Base-by-base conservation (phyloP, 2,113 vertebrate species). In the Ploceus nigricollis region DNA sequence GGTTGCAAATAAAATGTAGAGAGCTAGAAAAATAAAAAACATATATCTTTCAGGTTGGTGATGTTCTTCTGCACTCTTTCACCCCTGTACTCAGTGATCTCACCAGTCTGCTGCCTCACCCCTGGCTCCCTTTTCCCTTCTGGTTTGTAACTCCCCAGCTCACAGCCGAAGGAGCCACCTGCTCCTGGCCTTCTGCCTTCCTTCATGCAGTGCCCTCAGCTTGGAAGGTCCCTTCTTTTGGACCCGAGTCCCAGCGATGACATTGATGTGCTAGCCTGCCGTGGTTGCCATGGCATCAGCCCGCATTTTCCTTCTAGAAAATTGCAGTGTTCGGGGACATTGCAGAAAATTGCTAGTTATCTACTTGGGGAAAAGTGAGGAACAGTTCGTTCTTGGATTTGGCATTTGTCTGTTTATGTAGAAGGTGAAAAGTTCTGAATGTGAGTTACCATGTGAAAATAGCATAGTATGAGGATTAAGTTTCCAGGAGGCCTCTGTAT, bases 281-380 rank as follows among this genome's bases (percentile, higher is more conserved):
- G 4, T 25, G 69, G 91, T 90, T 95, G 78, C 91, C 73, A 73
- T 97, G 93, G 87, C 73, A 85, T 28, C 73, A 45, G 71, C 47
- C 87, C 24, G 9, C 94, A 54, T 91, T 96, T 90, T 90, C 64
- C 78, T 44, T 90, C 65, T 25, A 79, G 81, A 93, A 95, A 94
- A 96, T 87, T 96, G 94, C 90, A 88, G 81, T 64, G 78, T 91
- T 93, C 87, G 4, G 89, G 89, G 84, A 91, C 87, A 66, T 56
- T 76, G 91, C 75, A 96, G 95, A 94, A 96, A 96, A 96, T 94
- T 96, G 93, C 84, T 96, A 56, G 91, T 69, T 95, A 79, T 82
- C 81, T 82, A 6, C 87, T 87, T 33, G 77, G 61, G 81, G 81
- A 40, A 71, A 87, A 95, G 58, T 31, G 61, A 89, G 50, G 84